Conservation (phyloP, 1,140 invertebrate genomes). For the Drosophila navojoa region DNA sequence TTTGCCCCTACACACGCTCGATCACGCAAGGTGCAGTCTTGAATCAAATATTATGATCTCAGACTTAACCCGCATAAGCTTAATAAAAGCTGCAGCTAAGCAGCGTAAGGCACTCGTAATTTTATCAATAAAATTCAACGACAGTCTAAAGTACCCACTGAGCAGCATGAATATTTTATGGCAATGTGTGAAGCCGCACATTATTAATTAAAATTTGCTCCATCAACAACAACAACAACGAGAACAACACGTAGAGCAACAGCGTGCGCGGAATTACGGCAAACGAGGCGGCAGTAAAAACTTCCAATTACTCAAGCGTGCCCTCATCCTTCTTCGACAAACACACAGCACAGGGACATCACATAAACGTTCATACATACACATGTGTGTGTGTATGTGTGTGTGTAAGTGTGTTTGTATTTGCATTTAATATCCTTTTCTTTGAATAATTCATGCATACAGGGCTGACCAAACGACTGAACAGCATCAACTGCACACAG, state of each 20-base stretch:
- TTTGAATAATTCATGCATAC: constrained; percentile 76
- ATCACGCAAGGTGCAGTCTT: neutral
- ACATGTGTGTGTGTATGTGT: constrained; percentile 21
- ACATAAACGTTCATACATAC: constrained; percentile 25
- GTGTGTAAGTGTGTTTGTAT: constrained; percentile 47
- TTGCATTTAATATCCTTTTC: constrained; percentile 79
- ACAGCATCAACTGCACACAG: constrained; percentile 56
- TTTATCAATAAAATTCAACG: constrained; percentile 29
- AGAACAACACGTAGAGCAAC: neutral
- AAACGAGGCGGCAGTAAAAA: constrained; percentile 80
- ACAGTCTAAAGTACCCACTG: constrained; percentile 37
- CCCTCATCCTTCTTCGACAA: constrained; percentile 35
- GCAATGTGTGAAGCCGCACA: constrained; percentile 75
- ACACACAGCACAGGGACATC: constrained; percentile 27
- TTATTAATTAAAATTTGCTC: constrained; percentile 80
- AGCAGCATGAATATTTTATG: constrained; percentile 68
- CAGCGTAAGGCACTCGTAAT: neutral
- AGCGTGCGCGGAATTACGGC: constrained; percentile 65
- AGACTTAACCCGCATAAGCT: neutral
- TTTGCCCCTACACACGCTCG: too few relatives aligned
- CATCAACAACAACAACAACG: constrained; percentile 53
- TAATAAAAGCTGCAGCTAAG: neutral
- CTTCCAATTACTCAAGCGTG: constrained; percentile 77
- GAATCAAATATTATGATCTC: neutral
- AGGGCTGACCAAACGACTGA: constrained; percentile 57